Conservation (phyloP, 2,113 vertebrate species). For the Hipposideros armiger region DNA sequence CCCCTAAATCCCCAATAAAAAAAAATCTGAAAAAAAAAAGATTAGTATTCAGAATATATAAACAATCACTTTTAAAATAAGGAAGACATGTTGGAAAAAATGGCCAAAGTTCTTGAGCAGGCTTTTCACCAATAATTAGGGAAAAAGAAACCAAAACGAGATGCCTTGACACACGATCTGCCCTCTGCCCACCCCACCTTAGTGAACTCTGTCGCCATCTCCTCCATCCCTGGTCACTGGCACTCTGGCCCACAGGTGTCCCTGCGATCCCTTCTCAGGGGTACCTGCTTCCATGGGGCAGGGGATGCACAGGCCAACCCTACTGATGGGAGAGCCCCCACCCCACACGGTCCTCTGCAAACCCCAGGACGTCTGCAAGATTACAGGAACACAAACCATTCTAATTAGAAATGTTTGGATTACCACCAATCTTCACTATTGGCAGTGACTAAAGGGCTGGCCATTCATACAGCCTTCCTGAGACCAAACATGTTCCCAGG, state of each 20-base stretch:
- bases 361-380: background rate
- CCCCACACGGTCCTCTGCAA: background rate
- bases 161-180: background rate
- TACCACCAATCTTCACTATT: background rate
- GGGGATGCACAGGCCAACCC: background rate
- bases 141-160: background rate
- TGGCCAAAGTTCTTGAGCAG: background rate
- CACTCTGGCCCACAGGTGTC: background rate
- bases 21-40: background rate
- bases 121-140: background rate
- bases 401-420: background rate
- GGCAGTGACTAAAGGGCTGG: background rate
- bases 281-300: background rate
- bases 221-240: background rate
- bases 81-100: background rate
- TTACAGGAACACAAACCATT: background rate
- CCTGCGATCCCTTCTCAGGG: background rate
- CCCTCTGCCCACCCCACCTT: accelerated
- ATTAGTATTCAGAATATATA: background rate
- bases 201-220: background rate
- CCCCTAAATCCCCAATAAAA: too few species aligned
- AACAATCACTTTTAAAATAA: background rate
- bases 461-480: background rate
- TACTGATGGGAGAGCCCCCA: too few species aligned
- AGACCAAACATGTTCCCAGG: background rate